phyloP scores from a whole-genome alignment of 2,797 vertebrate species.

The Enteromius anoplus region DNA sequence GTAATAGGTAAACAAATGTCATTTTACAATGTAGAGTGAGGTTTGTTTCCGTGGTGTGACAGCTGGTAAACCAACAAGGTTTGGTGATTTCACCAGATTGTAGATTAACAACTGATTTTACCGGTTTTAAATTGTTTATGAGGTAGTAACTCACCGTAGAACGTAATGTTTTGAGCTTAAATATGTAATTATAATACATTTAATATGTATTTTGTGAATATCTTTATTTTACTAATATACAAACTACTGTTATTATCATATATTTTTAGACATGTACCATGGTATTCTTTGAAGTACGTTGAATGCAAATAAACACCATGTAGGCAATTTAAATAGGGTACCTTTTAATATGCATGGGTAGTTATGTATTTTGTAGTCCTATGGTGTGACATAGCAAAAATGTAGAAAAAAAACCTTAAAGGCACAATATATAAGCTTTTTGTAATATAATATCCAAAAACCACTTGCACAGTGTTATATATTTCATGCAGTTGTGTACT shows the following conservation, averaged over 20 bases:
- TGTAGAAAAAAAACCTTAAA: too few relatives aligned
- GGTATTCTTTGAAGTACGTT: not conserved
- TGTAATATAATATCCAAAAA: too few relatives aligned
- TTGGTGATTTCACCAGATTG: not conserved
- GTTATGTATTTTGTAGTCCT: too few relatives aligned
- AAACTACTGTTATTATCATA: not conserved
- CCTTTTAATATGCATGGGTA: too few relatives aligned
- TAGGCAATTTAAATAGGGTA: not conserved
- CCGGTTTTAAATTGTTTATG: not conserved
- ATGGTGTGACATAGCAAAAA: too few relatives aligned
- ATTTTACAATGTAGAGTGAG: conserved; percentile 55
- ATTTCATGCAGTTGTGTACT: too few relatives aligned
- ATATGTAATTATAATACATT: not conserved
- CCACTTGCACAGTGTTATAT: too few relatives aligned
- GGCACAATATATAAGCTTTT: too few relatives aligned
- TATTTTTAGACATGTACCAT: not conserved
- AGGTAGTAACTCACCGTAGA: not conserved
- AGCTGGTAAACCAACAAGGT: conserved; percentile 54
- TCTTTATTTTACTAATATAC: not conserved
- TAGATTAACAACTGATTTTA: not conserved
- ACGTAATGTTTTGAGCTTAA: not conserved
- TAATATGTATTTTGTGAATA: not conserved
- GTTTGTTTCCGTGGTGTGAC: conserved; percentile 54
- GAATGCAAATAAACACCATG: not conserved
- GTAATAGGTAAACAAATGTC: conserved; percentile 77